Evolutionary conservation across 2,113 vertebrate genomes (phyloP), one percentile per base, ranked within the genome.

Genomic region (Elgaria multicarinata): DNA sequence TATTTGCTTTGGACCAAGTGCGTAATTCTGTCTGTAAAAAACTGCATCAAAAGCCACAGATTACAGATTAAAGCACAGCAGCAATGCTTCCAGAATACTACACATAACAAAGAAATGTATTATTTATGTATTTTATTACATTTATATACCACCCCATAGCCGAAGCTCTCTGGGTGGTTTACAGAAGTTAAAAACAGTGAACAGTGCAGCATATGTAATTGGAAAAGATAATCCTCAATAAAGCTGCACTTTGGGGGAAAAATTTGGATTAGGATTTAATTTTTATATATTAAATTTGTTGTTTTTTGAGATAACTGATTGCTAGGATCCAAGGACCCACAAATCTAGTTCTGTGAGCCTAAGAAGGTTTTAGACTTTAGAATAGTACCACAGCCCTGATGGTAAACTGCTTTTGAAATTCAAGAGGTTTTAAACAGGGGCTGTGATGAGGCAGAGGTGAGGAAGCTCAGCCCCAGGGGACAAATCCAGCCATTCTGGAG

Each of bases 1-100:
- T 95, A 95, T 93, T 97, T 97, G 91, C 92, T 95, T 85, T 96
- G 95, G 67, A 87, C 89, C 89, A 96, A 91, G 77, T 96, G 93
- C 26, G 86, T 82, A 74, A 96, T 94, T 92, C 95, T 95, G 44
- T 92, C 95, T 90, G 94, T 95, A 92, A 95, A 97, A 96, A 96
- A 84, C 94, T 95, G 90, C 14, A 94, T 90, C 62, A 89, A 95
- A 88, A 93, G 2, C 33, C 93, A 84, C 75, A 93, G 92, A 77
- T 69, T 33, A n/a, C 24, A 28, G 66, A 53, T 71, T 42, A 85
- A 69, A 84, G 55, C 14, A 82, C 50, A 33, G 14, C 22, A 77
- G 28, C 9, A 77, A 77, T 84, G 44, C 33, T 89, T 77, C 71
- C n/a, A 42, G 36, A 76, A 62, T 20, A 67, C 3, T 55, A 31